Percentiles rank a stretch among this genome's conserved stretches.
Conservation (phyloP, 2,113 vertebrate genomes). For the Oophaga pumilio region DNA sequence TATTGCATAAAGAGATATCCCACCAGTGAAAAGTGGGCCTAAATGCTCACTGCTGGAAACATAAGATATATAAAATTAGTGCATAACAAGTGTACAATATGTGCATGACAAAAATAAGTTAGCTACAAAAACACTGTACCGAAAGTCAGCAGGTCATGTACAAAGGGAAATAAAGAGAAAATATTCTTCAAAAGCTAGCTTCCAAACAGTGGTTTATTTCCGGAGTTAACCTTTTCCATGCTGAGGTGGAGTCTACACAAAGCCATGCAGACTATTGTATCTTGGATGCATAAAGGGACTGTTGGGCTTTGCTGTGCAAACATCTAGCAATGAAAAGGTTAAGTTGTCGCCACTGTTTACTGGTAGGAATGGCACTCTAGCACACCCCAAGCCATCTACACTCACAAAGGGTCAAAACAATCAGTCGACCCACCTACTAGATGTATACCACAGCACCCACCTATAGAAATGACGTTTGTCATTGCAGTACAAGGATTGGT, state of each 20-base stretch:
- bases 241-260: not conserved
- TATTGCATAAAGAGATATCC: constrained; percentile 99
- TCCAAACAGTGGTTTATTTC: constrained; percentile 97
- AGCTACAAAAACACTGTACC: constrained; percentile 99
- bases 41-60: constrained; percentile 99
- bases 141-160: constrained; percentile 99
- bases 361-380: constrained; percentile 93
- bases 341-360: constrained; percentile 89
- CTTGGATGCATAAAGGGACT: not conserved
- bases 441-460: constrained; percentile 88
- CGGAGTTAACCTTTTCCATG: constrained; percentile 78
- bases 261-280: not conserved
- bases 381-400: constrained; percentile 92
- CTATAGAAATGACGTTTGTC: constrained; percentile 65
- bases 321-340: constrained; percentile 50
- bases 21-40: constrained; percentile 99
- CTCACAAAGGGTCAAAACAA: constrained; percentile 73
- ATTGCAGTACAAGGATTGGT: constrained; percentile 74
- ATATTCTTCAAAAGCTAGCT: constrained; percentile 98
- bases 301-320: not conserved
- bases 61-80: constrained; percentile 99
- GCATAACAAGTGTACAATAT: constrained; percentile 99
- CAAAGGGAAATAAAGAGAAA: constrained; percentile 86
- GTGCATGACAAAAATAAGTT: constrained; percentile 99
- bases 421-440: constrained; percentile 92